Evolutionary conservation across 2,888 invertebrate genomes (phyloP), one percentile per base, ranked within the genome.

Genomic region (Mythimna ferrago): DNA sequence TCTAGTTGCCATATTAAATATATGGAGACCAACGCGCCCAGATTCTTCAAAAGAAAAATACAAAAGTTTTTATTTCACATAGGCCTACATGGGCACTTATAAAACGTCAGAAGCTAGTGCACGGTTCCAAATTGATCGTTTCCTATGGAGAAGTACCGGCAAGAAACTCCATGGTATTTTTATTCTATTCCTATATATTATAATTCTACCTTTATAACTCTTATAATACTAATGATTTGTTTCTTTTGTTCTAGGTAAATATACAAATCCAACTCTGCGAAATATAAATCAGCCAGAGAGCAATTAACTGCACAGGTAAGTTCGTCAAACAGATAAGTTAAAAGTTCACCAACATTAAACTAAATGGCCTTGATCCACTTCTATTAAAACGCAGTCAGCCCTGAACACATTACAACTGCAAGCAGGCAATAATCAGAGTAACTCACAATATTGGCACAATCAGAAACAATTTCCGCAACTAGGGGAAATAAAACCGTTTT

Each of bases 241-340:
- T 62, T 53, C 0, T 78, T 35, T 75, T 78, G 56, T 75, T 78
- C 7, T 11, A 75, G 75, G 75, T 75, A 75, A 51, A 44, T 6
- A 70, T 14, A 56, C 32, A 9, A 53, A 14, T 21, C 19, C 35
- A 32, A 10, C 11, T 19, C 6, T 14, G 32, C 4, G 21, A 19
- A 41, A 11, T 41, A 19, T 44, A 44, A 35, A 14, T 3, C 14
- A 26, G 14, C 35, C 1, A 54, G 6, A 62, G 26, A 32, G 5
- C 32, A 16, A 16, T 3, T 1, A 68, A 51, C 11, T 9, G 2
- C 21, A 16, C 19, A 19, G 53, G 58, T 71, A 60, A 56, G 58
- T 38, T 41, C 6, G 58, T 11, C 19, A 44, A 32, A 16, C 14
- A 14, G 11, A 48, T 32, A 56, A 75, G 14, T 7, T 35, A 51